Evolutionary conservation across 2,888 invertebrate genomes (phyloP), one percentile per base, ranked within the genome.

Genomic region (Eristalis intricaria): DNA sequence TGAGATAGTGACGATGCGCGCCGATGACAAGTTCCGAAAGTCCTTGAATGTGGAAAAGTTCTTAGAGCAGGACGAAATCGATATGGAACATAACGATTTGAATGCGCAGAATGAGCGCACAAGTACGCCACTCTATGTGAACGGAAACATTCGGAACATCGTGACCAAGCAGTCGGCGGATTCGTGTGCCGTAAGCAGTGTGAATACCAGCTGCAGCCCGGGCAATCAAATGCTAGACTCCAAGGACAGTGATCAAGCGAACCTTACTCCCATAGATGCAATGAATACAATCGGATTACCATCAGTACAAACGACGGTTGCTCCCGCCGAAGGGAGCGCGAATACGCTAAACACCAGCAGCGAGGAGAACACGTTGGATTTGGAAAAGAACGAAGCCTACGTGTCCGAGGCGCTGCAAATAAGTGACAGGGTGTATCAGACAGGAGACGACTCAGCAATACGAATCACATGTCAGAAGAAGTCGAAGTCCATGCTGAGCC

Each of bases 1-100:
- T 88, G 95, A 95, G 90, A 91, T 95, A 0, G 92, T 93, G 15
- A 90, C 90, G 43, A 90, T 90, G 90, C 88, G 90, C 2, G 89
- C 90, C 8, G 89, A 90, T 75, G 90, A 90, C 58, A 93, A 93
- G 80, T 90, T 92, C 78, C 79, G 92, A 4, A 89, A 89, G 78
- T 82, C 91, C 8, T 78, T 91, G 65, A 90, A 91, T 63, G 90
- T 91, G 7, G 91, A 91, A 65, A 91, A 92, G 73, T 89, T 92
- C 60, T 90, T 90, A 19, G 92, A 93, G 85, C 92, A 92, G 69
- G 92, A 92, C 13, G 92, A 91, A 40, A 85, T 90, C 3, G 91
- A 91, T 50, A 81, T 84, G 78, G 90, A 90, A 76, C 82, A 69
- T 5, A 91, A 92, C 61, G 92, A 92, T 71, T 90, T 89, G 73